These are phyloP conservation scores for Ichneumoninae sp. DNA, from an alignment of 2,888 invertebrate genomes.

Conservation along the genomic window DNA sequence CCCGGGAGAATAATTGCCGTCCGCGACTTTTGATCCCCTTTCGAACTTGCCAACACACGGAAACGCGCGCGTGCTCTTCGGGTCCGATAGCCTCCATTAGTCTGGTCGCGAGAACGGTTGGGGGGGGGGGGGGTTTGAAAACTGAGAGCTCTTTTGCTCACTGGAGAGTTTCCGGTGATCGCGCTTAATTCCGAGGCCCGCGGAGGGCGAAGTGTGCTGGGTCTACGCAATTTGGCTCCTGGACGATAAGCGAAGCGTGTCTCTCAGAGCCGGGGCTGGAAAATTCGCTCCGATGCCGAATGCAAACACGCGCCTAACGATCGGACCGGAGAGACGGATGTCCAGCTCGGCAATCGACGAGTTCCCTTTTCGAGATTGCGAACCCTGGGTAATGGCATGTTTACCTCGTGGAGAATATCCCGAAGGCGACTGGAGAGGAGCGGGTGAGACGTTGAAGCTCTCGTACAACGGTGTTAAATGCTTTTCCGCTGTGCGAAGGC, in stretches of 20 bases:
- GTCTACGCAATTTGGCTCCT: constrained; percentile 21
- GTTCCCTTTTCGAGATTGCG: constrained; percentile 1
- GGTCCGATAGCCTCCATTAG: not conserved
- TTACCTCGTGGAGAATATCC: constrained; percentile 26
- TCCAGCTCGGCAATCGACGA: constrained; percentile 32
- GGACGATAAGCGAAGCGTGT: not conserved
- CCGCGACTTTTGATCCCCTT: constrained; percentile 42
- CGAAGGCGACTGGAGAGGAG: constrained; percentile 30
- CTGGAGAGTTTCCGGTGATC: not conserved
- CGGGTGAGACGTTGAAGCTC: constrained; percentile 17
- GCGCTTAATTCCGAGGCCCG: not conserved
- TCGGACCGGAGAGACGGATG: not conserved
- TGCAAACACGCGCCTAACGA: constrained; percentile 44
- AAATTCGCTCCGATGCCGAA: constrained; percentile 25
- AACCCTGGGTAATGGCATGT: constrained; percentile 13
- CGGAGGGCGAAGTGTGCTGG: not conserved
- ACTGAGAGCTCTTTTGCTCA: not conserved
- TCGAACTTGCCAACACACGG: not conserved
- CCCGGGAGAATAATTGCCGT: constrained; percentile 27
- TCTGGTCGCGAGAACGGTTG: not conserved
- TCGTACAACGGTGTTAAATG: not conserved
- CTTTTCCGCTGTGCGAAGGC: not conserved
- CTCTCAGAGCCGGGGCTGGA: constrained; percentile 12
- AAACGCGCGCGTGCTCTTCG: not conserved
- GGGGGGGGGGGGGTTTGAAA: not conserved